Evolutionary conservation across 2,113 vertebrate species (phyloP), one percentile per base, ranked within the genome.

Genomic region (Petrocephalus zakoni): DNA sequence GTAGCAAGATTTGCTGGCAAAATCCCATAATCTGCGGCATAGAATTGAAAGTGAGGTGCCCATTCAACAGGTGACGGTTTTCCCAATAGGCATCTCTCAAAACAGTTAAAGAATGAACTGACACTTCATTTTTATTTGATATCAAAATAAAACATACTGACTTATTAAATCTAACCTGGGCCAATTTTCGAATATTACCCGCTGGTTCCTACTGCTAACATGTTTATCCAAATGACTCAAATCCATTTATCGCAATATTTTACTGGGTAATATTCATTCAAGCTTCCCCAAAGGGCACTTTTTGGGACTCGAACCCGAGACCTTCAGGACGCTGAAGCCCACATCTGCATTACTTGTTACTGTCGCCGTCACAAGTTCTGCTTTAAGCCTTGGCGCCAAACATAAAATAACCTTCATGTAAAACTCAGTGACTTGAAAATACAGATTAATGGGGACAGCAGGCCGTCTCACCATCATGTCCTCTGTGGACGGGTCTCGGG

Each of bases 401-500:
- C 17, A 13, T 15, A 75, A 75, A 25, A 85, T 25, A 49, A n/a
- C 51, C 29, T 34, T 8, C 84, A 86, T 13, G 29, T 34, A 78
- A 37, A 37, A 78, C 34, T 56, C 9, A 22, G 53, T 53, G 34
- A 37, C 68, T 37, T 34, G 72, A 6, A 49, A 46, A 78, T 53
- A 37, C 58, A 21, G 42, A 5, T 22, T 52, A 78, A 42, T 42
- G 34, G 72, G 13, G 34, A 19, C 15, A 37, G 37, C 25, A 61
- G 2, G 8, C 84, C 29, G 13, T 58, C 96, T 97, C 92, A 99
- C 98, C 98, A 97, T 98, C 81, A 96, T 95, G 82, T 97, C 96
- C 92, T 94, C 95, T 42, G 88, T 89, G 0, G 87, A 92, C 13
- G 91, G 85, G 61, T 93, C 93, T 0, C 91, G 93, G 90, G 89